phyloP scores from a whole-genome alignment of 2,888 invertebrate genomes.

The Rotaria macrura region DNA sequence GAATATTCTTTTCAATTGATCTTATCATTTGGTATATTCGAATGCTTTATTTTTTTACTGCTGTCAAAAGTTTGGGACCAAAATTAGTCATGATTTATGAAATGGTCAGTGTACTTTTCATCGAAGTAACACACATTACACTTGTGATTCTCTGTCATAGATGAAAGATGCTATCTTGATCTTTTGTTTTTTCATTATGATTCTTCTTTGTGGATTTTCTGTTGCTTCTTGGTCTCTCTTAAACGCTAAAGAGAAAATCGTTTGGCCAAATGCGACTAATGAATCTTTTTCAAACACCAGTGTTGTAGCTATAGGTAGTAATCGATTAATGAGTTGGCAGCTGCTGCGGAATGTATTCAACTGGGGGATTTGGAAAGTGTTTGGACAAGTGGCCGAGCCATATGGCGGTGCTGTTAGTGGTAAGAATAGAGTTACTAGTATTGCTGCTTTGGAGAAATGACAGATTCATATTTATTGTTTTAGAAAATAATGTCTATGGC shows the following conservation, averaged over 20 bases:
- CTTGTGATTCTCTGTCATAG: not conserved
- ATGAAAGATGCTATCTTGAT: not conserved
- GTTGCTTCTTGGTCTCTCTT: conserved; percentile 17
- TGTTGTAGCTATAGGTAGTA: too few relatives aligned
- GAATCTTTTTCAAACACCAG: not conserved
- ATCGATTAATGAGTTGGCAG: not conserved
- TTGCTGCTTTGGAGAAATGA: not conserved
- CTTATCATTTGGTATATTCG: not conserved
- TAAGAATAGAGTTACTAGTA: not conserved
- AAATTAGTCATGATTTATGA: not conserved
- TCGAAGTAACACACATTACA: not conserved
- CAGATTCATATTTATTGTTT: not conserved
- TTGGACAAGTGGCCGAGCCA: conserved; percentile 1
- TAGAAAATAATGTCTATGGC: not conserved
- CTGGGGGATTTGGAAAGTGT: conserved; percentile 10
- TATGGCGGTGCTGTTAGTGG: not conserved
- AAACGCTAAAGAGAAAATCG: not conserved
- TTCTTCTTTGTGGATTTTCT: not conserved
- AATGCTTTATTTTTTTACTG: not conserved
- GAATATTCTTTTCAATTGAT: not conserved
- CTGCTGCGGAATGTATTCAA: not conserved
- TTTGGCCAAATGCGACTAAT: not conserved
- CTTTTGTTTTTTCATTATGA: not conserved
- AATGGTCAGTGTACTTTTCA: not conserved
- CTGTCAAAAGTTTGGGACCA: not conserved